Evolutionary conservation across 1,140 invertebrate genomes (phyloP), one percentile per base, ranked within the genome.

Genomic region (Drosophila leontia): DNA sequence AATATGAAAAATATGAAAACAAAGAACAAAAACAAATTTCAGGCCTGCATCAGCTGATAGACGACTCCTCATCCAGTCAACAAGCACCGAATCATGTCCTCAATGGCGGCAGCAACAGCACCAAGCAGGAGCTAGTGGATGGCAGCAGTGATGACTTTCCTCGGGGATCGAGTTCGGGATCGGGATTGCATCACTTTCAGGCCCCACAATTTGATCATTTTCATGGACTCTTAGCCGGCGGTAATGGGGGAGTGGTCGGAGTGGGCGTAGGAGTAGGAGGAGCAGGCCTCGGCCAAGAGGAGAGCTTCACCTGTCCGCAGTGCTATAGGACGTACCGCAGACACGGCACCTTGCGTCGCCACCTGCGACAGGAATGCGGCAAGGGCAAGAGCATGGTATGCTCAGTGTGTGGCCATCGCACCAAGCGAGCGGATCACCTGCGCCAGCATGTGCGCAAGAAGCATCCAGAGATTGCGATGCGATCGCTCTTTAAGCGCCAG

Each of bases 261-360:
- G 41, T 35, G 17, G 48, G 32, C 7, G 47, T 48, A 45, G 39
- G 45, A n/a, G 34, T 23, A 32, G 32, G 34, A 12, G 29, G 34
- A 9, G 26, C 32, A 32, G 61, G 55, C 11, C 23, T 35, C 2
- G n/a, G 61, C 17, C 75, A 78, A 19, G 91, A 92, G 71, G 91
- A 92, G 41, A 92, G 81, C 48, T 92, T 86, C 88, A 93, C 92
- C 75, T 95, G 95, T 78, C 94, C 94, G 8, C 94, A 94, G 69
- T 95, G 95, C 78, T 93, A 88, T 78, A 94, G 95, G 67, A 93
- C 93, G 29, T 95, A 95, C 88, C 93, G 93, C 59, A 90, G 94
- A 11, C 93, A 93, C 37, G 94, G 94, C 63, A 95, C 94, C 4
- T 68, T 95, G 67, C 94, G 93, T 62, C 93, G 94, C 7, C 94